A percentile compares a stretch with the other conserved stretches of the same genome.
Conservation (phyloP, 2,113 vertebrate species). For the Rousettus leschenaultii region DNA sequence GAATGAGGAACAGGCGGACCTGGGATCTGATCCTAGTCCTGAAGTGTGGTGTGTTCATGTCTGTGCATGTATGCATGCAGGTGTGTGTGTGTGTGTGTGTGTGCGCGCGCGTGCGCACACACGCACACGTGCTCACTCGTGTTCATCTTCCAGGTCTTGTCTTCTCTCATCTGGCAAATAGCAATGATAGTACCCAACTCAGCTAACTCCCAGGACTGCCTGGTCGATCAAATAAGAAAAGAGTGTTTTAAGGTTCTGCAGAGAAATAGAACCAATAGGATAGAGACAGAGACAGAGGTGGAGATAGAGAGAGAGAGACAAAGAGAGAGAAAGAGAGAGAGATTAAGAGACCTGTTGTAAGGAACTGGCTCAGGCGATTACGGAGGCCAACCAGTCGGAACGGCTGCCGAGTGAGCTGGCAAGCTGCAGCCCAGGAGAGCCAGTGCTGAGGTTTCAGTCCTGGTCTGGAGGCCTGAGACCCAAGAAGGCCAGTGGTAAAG, state of each 20-base stretch:
- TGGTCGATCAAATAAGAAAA: not conserved
- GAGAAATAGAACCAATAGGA: not conserved
- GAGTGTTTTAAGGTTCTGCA: not conserved
- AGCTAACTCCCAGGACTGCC: not conserved
- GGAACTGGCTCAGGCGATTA: not conserved
- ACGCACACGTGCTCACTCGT: no score
- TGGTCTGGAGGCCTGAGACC: not conserved
- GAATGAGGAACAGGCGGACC: not conserved
- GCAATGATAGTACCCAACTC: not conserved
- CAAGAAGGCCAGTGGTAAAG: not conserved
- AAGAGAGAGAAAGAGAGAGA: not conserved
- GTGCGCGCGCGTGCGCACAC: accelerated
- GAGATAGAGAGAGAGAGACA: not conserved
- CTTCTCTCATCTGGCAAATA: not conserved
- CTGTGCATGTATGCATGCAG: not conserved
- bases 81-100: no score
- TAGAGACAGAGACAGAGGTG: not conserved
- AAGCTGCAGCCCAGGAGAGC: not conserved
- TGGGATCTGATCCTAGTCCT: not conserved
- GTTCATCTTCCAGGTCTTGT: not conserved
- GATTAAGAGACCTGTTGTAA: not conserved
- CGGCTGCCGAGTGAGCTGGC: not conserved
- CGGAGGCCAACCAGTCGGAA: not conserved
- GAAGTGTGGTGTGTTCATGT: not conserved
- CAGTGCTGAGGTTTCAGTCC: not conserved